Evolutionary conservation across 64 coral and sea anemone species (phyloP).

Genomic region (Dendrophyllia cribrosa): DNA sequence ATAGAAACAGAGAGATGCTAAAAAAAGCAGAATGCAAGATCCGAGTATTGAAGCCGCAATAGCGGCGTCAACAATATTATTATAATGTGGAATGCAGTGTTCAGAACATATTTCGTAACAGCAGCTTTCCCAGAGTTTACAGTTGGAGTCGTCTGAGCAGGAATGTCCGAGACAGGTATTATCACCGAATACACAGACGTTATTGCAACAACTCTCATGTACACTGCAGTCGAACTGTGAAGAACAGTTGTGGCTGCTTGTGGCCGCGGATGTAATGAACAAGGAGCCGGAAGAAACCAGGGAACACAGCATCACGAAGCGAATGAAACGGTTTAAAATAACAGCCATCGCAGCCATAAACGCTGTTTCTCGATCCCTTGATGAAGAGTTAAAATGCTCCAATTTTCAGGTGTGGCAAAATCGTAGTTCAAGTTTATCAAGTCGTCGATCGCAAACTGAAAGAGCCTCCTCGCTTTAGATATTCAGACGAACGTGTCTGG

Average conservation of each 20-base stretch:
- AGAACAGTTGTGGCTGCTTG: not conserved
- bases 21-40: not conserved
- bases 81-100: not conserved
- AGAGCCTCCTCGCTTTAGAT: no score
- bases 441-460: no score
- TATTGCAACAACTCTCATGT: not conserved
- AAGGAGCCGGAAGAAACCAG: slow-evolving; percentile 1
- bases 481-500: no score
- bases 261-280: not conserved
- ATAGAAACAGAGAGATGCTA: not conserved
- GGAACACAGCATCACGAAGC: not conserved
- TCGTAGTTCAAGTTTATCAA: no score
- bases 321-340: not conserved
- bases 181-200: not conserved
- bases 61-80: not conserved
- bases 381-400: not conserved
- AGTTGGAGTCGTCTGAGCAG: not conserved
- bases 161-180: not conserved
- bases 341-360: not conserved
- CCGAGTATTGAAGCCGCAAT: not conserved
- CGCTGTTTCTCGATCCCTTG: not conserved
- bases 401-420: not conserved
- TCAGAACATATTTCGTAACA: slow-evolving; percentile 1
- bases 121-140: not conserved
- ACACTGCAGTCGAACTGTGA: not conserved